Conservation (phyloP, 2,888 invertebrate genomes). For the Tachina grossa region DNA sequence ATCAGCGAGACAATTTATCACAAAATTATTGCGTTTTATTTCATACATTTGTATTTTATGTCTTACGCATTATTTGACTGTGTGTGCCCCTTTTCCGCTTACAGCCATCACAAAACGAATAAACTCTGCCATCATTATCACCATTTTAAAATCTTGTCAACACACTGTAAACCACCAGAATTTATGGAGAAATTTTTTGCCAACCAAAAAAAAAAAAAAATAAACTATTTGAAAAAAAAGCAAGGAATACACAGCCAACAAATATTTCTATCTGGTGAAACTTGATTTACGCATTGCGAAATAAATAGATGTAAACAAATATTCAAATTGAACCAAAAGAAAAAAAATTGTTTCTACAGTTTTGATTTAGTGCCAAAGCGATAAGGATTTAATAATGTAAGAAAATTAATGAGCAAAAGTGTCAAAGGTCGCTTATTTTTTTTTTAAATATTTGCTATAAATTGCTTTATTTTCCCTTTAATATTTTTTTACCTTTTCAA, state of each 20-base stretch:
- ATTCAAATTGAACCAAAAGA: not conserved
- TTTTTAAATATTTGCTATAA: conserved; percentile 26
- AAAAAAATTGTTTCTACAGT: conserved; percentile 23
- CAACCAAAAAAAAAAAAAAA: conserved; percentile 35
- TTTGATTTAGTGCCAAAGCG: conserved; percentile 71
- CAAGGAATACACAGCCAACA: not conserved
- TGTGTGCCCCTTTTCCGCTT: conserved; percentile 1
- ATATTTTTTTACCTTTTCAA: conserved; percentile 16
- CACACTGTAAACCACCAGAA: conserved; percentile 56
- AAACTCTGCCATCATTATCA: conserved; percentile 68
- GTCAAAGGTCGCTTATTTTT: conserved; percentile 73
- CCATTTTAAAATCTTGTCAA: conserved; percentile 64
- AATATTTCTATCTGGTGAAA: conserved; percentile 42
- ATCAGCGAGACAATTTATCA: conserved; percentile 65
- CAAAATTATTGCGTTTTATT: conserved; percentile 59
- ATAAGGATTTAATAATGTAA: conserved; percentile 73
- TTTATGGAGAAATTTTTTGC: conserved; percentile 45
- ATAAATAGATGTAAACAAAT: conserved; percentile 9
- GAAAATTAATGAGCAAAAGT: conserved; percentile 77
- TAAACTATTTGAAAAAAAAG: not conserved
- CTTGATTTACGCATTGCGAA: conserved; percentile 63
- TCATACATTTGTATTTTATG: conserved; percentile 14
- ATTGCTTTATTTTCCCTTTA: not conserved
- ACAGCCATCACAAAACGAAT: conserved; percentile 1
- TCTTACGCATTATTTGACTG: conserved; percentile 12